phyloP scores from a whole-genome alignment of 2,888 invertebrate species.

The Myopa testacea region DNA sequence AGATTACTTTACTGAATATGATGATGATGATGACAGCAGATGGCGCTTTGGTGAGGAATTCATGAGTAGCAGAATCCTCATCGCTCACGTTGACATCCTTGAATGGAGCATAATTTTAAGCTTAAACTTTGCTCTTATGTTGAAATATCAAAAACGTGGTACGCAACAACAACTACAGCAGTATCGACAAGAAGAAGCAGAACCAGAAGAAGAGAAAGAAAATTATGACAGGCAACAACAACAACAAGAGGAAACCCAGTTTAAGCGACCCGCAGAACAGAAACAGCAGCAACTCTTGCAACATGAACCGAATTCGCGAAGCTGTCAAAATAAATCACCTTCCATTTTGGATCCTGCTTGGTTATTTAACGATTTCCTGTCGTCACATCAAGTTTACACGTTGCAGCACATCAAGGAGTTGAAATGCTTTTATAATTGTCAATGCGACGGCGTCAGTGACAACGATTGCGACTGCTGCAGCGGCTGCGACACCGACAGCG shows the following conservation, averaged over 20 bases:
- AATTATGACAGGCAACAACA: slow-evolving; percentile 30
- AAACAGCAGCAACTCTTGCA: not conserved
- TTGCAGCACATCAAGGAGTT: slow-evolving; percentile 22
- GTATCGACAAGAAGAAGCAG: slow-evolving; percentile 32
- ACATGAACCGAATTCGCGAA: not conserved
- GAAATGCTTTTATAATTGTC: slow-evolving; percentile 35
- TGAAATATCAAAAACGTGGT: slow-evolving; percentile 23
- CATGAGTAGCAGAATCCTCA: slow-evolving; percentile 7
- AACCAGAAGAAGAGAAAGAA: slow-evolving; percentile 36
- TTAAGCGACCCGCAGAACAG: not conserved
- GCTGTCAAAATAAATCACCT: slow-evolving; percentile 39
- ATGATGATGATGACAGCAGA: slow-evolving; percentile 8
- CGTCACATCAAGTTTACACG: slow-evolving; percentile 21
- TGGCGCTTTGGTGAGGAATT: not conserved
- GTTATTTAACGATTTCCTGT: slow-evolving; percentile 36
- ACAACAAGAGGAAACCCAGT: not conserved
- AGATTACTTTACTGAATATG: not conserved
- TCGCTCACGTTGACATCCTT: slow-evolving; percentile 35
- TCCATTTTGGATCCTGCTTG: slow-evolving; percentile 15
- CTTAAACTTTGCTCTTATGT: slow-evolving; percentile 20
- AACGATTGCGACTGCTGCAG: slow-evolving; percentile 7
- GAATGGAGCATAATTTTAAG: slow-evolving; percentile 14
- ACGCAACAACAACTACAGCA: slow-evolving; percentile 22
- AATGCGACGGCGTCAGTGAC: not conserved
- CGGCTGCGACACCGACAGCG: slow-evolving; percentile 18